phyloP scores from a whole-genome alignment of 2,113 vertebrate species.

The Zosterops lateralis region DNA sequence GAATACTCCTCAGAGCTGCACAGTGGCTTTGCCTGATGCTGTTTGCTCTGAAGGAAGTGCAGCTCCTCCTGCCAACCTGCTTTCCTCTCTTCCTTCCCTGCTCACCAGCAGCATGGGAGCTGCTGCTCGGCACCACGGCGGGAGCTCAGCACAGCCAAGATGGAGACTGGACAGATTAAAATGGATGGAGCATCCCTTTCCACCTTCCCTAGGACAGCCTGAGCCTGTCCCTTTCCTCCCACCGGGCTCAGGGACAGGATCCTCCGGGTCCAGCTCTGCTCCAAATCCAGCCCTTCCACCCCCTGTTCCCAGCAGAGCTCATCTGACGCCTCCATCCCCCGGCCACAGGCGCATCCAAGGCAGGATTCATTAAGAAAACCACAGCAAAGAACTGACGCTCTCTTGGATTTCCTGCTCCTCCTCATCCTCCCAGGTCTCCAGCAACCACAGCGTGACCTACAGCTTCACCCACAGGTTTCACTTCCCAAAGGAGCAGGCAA shows the following conservation, averaged over 20 bases:
- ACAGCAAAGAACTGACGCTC: not conserved
- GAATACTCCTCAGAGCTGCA: not conserved
- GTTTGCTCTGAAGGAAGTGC: not conserved
- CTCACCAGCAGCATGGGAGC: not conserved
- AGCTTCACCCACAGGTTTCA: not conserved
- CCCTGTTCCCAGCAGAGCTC: not conserved
- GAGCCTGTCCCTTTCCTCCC: not conserved
- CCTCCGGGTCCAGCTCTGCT: not conserved
- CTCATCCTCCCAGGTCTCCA: not conserved
- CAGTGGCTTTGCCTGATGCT: not conserved
- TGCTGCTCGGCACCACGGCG: not conserved
- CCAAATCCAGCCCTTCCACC: not conserved
- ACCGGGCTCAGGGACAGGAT: not conserved
- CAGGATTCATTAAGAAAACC: conserved; percentile 6
- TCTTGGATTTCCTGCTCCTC: conserved; percentile 15
- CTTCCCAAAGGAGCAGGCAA: fast-evolving
- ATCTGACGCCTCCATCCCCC: not conserved
- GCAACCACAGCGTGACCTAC: not conserved
- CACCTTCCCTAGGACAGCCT: not conserved
- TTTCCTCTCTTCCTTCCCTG: not conserved
- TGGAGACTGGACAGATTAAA: not conserved
- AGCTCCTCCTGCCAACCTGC: not conserved
- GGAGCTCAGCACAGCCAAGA: not conserved
- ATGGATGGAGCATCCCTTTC: conserved; percentile 3
- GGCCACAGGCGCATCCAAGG: not conserved